Percentiles rank a stretch among this genome's conserved stretches.
phyloP scores from a whole-genome alignment of 2,888 invertebrate genomes.

The Eutolmus rufibarbis region DNA sequence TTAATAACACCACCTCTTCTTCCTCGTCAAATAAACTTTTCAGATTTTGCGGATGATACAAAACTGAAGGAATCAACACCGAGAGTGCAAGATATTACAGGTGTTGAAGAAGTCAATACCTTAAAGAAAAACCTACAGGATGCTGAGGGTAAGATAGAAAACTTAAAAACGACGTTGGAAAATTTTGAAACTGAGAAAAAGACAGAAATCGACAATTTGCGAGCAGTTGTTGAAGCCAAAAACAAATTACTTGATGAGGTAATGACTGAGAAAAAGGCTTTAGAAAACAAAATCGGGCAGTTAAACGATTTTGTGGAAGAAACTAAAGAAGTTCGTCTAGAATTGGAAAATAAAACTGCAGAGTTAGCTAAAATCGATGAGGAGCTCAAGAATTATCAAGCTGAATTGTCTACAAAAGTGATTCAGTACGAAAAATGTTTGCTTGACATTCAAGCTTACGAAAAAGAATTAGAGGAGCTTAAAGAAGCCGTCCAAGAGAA shows the following conservation, averaged over 20 bases:
- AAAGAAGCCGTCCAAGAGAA: constrained; percentile 68
- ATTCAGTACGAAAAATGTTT: constrained; percentile 60
- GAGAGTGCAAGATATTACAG: constrained; percentile 54
- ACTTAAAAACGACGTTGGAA: constrained; percentile 45
- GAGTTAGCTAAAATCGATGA: constrained; percentile 62
- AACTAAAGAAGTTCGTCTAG: constrained; percentile 36
- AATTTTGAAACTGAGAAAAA: constrained; percentile 57
- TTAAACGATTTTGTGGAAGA: constrained; percentile 53
- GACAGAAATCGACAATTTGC: constrained; percentile 63
- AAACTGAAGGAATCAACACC: constrained; percentile 60
- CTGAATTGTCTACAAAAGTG: constrained; percentile 60
- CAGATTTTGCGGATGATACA: constrained; percentile 62
- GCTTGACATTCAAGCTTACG: constrained; percentile 60
- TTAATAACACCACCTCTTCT: constrained; percentile 38
- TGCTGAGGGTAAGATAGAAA: constrained; percentile 59
- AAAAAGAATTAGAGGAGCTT: constrained; percentile 67
- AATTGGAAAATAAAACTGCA: constrained; percentile 27
- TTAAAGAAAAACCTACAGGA: constrained; percentile 65
- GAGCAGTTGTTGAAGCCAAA: constrained; percentile 65
- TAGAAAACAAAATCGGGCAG: constrained; percentile 63
- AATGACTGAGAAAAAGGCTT: constrained; percentile 62
- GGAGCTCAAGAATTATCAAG: constrained; percentile 48
- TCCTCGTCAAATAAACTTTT: constrained; percentile 63
- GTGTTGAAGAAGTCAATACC: constrained; percentile 65
- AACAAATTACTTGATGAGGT: constrained; percentile 63